Percentiles rank a stretch among this genome's conserved stretches.
These are phyloP conservation scores for Micronisus gabar DNA, from an alignment of 2,113 vertebrate genomes.

Conservation along the genomic window DNA sequence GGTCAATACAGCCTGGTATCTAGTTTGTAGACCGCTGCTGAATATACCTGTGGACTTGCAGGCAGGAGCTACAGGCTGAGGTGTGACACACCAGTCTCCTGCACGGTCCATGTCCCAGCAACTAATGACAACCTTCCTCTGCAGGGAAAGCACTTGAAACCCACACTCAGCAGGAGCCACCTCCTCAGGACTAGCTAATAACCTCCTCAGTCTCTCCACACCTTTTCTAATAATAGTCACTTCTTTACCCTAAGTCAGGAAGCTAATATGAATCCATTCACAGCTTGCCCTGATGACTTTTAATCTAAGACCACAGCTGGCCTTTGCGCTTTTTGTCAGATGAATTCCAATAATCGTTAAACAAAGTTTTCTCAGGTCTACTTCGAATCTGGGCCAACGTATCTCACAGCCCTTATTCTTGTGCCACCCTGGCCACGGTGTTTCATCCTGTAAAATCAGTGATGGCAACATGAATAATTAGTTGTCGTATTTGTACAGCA, in stretches of 20 bases:
- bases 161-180: background rate
- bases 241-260: background rate
- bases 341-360: background rate
- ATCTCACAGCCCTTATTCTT: background rate
- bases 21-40: background rate
- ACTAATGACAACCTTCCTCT: background rate
- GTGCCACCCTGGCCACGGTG: background rate
- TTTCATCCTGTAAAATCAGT: background rate
- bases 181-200: background rate
- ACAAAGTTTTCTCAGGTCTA: background rate
- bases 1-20: background rate
- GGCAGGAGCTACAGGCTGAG: background rate
- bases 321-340: background rate
- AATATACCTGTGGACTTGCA: background rate
- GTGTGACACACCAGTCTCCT: background rate
- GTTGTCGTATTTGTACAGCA: background rate
- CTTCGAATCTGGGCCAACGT: background rate
- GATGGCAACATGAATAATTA: background rate
- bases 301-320: background rate
- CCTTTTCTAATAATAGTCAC: background rate
- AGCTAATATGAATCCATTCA: background rate
- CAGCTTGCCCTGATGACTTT: slow-evolving; percentile 6
- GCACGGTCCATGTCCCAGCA: rapidly evolving
- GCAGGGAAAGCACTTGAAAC: background rate
- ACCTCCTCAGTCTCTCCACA: background rate